Evolutionary conservation across 2,113 vertebrate genomes (phyloP).

Genomic region (Himantopus leucocephalus): DNA sequence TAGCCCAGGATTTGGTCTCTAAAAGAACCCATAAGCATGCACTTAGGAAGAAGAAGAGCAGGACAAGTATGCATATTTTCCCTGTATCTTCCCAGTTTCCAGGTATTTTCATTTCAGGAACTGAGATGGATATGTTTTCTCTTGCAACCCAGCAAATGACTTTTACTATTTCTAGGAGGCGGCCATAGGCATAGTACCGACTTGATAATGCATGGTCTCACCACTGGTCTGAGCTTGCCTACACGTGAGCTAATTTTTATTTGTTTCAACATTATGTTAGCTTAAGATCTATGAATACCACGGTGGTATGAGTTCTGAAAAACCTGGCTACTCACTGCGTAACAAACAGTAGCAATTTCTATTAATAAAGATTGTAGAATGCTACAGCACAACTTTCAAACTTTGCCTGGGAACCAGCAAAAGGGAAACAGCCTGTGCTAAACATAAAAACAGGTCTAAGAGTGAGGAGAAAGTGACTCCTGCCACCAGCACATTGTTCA

Average conservation of each 20-base stretch:
- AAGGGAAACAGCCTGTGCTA: neutral
- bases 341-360: neutral
- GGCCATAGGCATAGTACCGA: neutral
- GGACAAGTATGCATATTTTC: neutral
- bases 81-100: neutral
- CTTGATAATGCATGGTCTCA: neutral
- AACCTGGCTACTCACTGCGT: neutral
- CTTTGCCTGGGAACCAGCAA: neutral
- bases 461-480: neutral
- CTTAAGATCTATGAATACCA: neutral
- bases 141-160: neutral
- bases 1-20: neutral
- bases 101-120: neutral
- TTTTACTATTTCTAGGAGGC: neutral
- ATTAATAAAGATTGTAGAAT: neutral
- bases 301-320: neutral
- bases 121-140: neutral
- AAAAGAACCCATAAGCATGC: neutral
- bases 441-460: neutral
- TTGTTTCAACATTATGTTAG: neutral
- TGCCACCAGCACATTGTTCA: neutral
- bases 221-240: neutral
- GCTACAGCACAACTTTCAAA: neutral
- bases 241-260: neutral
- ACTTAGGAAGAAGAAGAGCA: neutral